Percentiles rank a stretch among this genome's conserved stretches.
Evolutionary conservation across 2,797 vertebrate genomes (phyloP).

Genomic region (Scleropages formosus): DNA sequence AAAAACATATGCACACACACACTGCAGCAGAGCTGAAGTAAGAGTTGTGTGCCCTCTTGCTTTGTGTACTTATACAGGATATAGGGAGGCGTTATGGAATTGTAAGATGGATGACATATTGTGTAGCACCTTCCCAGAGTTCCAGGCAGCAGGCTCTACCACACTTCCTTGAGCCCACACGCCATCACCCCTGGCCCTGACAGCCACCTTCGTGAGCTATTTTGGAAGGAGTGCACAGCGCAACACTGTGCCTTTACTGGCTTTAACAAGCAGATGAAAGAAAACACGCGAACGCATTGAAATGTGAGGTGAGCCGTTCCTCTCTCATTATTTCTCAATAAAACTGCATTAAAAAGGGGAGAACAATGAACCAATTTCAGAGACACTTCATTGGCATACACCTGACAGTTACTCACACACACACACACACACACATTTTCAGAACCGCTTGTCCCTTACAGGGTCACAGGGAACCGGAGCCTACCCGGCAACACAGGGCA

Average conservation of each 20-base stretch:
- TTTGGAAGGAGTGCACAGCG: constrained; percentile 17
- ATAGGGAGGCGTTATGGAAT: constrained; percentile 20
- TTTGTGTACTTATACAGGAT: constrained; percentile 28
- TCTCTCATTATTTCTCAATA: too few relatives aligned
- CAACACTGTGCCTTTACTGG: constrained; percentile 15
- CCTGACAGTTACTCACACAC: too few relatives aligned
- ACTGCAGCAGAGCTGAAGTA: background rate
- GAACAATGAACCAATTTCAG: too few relatives aligned
- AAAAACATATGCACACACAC: background rate
- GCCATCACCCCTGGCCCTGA: constrained; percentile 21
- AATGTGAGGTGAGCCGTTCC: too few relatives aligned
- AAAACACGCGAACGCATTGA: background rate
- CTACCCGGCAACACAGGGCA: too few relatives aligned
- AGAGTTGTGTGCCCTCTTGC: background rate
- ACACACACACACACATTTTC: too few relatives aligned
- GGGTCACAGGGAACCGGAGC: too few relatives aligned
- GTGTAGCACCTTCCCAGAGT: constrained; percentile 22
- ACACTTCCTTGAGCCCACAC: constrained; percentile 37
- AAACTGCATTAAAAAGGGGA: too few relatives aligned
- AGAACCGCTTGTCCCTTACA: too few relatives aligned
- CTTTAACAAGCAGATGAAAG: background rate
- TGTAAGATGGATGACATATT: constrained; percentile 8
- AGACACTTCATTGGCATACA: too few relatives aligned
- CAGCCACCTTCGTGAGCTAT: constrained; percentile 30
- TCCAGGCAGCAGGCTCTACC: constrained; percentile 23